These are phyloP conservation scores for Scytalopus superciliaris DNA, from an alignment of 2,113 vertebrate genomes.

Conservation along the genomic window DNA sequence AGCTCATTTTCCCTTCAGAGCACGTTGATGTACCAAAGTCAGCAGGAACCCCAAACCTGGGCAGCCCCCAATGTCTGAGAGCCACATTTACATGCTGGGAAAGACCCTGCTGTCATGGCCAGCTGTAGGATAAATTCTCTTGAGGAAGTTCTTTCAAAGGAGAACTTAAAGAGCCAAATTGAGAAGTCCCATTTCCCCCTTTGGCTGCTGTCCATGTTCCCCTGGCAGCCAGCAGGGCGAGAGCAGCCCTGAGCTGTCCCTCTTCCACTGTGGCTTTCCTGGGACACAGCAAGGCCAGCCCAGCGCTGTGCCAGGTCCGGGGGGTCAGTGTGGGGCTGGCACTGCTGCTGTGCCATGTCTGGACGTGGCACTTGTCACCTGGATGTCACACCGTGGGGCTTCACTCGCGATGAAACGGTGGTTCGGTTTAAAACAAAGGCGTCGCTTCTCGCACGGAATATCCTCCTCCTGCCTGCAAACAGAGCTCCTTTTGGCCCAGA, in stretches of 20 bases:
- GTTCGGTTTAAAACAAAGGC: not conserved
- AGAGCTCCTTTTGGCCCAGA: not conserved
- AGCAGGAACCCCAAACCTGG: not conserved
- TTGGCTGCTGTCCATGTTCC: not conserved
- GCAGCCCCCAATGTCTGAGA: not conserved
- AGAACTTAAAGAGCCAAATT: not conserved
- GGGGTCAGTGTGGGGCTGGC: not conserved
- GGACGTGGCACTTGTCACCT: not conserved
- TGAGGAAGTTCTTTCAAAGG: not conserved
- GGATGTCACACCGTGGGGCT: not conserved
- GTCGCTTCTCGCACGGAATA: accelerated
- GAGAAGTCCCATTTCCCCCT: not conserved
- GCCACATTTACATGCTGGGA: not conserved
- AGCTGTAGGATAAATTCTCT: not conserved
- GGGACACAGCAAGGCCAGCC: accelerated
- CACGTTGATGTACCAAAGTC: not conserved
- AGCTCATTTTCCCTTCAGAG: not conserved
- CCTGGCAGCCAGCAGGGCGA: not conserved
- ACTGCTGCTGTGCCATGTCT: not conserved
- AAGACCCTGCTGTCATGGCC: not conserved
- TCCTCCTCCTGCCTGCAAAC: not conserved
- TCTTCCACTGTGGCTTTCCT: accelerated
- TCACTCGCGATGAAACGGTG: accelerated
- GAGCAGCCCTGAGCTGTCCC: not conserved
- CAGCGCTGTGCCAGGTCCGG: not conserved